Base-by-base conservation (phyloP, 2,888 invertebrate species). In the Eupithecia insigniata region DNA sequence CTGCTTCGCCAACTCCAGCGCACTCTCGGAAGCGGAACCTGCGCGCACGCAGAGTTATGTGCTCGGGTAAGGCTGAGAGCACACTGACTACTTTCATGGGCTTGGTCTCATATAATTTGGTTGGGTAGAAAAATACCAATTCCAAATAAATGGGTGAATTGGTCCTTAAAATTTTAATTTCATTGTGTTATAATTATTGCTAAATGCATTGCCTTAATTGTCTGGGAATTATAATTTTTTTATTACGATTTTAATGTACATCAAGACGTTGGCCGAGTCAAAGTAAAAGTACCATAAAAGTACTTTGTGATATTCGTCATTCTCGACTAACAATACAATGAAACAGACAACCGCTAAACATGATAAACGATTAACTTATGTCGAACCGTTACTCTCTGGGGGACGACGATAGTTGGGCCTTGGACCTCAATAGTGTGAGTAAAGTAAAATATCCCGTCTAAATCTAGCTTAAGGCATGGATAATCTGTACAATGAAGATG, bases 21-120 rank as follows among this genome's bases (percentile, higher is more conserved):
- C 85, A 79, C 83, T 85, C 81, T 84, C 85, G 90, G 90, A 91
- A 89, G 90, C 90, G 90, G 90, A 90, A 90, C 83, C 78, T 51
- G 60, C 70, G 73, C 74, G 73, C 84, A 83, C 84, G 85, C 85
- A 79, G 14, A 34, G 75, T 83, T 80, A 79, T 61, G 18, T 71
- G 36, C 32, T 64, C 36, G 5, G 36, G 36, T 64, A 39, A 55
- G 55, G 55, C 22, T 26, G 1, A 14, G 55, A 12, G 55, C 55
- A 26, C 22, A 55, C 22, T 22, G 7, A 51, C n/a, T 55, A 14
- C 55, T 12, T 55, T 22, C 18, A n/a, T n/a, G 43, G 43, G 51
- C 3, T 8, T 12, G 4, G 0, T 8, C 2, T n/a, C 8, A 22
- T 22, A 12, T 10, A 6, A n/a, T n/a, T 46, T 1, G 18, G 2